Percentiles rank a stretch among this genome's conserved stretches.
Evolutionary conservation across 1,140 invertebrate genomes (phyloP).

Genomic region (Daktulosphaira vitifoliae): DNA sequence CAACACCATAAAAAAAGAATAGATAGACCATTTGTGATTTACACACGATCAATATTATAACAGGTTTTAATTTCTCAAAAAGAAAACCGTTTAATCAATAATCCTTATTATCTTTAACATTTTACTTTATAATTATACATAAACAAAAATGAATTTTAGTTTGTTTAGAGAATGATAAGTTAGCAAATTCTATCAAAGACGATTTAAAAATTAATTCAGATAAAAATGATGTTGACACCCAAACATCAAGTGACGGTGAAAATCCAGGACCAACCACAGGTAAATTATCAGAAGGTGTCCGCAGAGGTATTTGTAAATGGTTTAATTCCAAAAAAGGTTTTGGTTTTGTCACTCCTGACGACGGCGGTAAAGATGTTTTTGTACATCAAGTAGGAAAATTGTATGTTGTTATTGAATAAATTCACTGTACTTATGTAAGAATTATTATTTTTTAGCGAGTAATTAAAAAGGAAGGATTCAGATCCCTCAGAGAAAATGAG

Average conservation of each 20-base stretch:
- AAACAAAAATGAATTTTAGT: no score
- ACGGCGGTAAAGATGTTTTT: conserved; percentile 80
- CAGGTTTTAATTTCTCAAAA: no score
- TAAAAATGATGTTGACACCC: conserved; percentile 34
- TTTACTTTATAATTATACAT: no score
- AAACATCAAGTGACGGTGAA: conserved; percentile 28
- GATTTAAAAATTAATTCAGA: neutral
- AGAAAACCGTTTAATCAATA: no score
- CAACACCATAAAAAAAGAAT: no score
- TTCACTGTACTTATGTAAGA: conserved; percentile 35
- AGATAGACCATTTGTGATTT: no score
- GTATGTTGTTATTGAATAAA: neutral
- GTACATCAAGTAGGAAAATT: conserved; percentile 68
- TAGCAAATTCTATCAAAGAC: neutral
- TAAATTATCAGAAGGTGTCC: conserved; percentile 40
- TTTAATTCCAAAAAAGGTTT: conserved; percentile 88
- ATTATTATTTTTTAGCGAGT: conserved; percentile 74
- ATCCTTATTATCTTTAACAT: no score
- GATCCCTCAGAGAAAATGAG: conserved; percentile 76
- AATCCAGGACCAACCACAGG: conserved; percentile 34
- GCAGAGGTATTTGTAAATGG: conserved; percentile 80
- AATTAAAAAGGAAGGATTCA: conserved; percentile 78
- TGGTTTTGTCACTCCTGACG: conserved; percentile 82
- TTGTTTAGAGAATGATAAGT: neutral
- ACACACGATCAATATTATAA: no score